phyloP scores from a whole-genome alignment of 2,888 invertebrate species.

The Acanthosoma haemorrhoidale region DNA sequence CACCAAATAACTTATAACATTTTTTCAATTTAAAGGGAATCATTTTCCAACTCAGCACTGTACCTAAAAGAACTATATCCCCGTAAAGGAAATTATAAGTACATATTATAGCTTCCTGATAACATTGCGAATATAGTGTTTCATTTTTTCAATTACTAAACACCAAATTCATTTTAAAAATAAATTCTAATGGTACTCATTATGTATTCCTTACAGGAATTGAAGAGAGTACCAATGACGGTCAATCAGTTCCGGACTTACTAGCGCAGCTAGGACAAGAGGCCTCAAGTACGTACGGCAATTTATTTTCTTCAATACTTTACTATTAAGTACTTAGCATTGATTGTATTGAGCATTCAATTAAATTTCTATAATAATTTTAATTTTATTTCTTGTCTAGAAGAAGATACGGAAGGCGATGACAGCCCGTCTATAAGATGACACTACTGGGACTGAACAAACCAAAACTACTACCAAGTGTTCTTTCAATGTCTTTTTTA shows the following conservation, averaged over 20 bases:
- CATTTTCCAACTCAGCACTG: not conserved
- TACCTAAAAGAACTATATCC: too few species aligned
- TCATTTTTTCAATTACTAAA: too few species aligned
- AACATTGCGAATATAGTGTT: too few species aligned
- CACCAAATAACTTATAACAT: not conserved
- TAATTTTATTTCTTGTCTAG: slow-evolving; percentile 20
- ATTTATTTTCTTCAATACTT: not conserved
- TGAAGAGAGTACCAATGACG: not conserved
- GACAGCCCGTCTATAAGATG: slow-evolving; percentile 14
- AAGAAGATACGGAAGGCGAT: not conserved
- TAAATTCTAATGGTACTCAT: not conserved
- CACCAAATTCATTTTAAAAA: not conserved
- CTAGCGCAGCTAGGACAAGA: slow-evolving; percentile 31
- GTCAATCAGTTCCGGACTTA: slow-evolving; percentile 32
- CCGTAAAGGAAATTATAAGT: too few species aligned
- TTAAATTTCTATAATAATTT: not conserved
- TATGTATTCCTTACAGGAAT: not conserved
- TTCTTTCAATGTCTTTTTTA: slow-evolving; percentile 20
- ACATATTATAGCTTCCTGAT: too few species aligned
- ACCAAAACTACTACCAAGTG: not conserved
- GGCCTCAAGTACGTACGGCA: slow-evolving; percentile 17
- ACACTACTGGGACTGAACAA: not conserved
- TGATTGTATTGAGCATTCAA: too few species aligned
- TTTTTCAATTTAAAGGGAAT: not conserved
- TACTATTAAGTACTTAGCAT: too few species aligned